Conservation (phyloP, 2,888 invertebrate species). For the Pseudococcus jackbeardsleyi region DNA sequence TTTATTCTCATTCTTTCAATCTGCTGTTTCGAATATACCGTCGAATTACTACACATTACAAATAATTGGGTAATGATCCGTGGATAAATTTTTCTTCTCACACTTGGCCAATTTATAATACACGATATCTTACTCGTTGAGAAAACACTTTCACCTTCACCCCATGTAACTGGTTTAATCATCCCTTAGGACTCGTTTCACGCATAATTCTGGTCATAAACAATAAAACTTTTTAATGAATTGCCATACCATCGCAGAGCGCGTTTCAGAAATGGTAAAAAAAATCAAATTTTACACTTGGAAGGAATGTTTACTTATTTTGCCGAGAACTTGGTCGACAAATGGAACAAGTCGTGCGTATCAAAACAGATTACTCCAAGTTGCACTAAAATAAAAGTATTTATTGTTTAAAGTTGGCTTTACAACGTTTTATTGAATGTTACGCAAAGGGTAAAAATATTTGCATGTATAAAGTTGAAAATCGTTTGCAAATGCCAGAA, state of each 20-base stretch:
- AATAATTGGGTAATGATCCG: too few species aligned
- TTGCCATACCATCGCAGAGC: neutral
- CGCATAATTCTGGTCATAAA: neutral
- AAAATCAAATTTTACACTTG: constrained; percentile 6
- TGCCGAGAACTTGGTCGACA: constrained; percentile 1
- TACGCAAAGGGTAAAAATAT: neutral
- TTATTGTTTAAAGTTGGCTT: constrained; percentile 17
- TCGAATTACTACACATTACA: too few species aligned
- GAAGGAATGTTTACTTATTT: neutral
- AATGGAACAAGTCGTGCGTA: constrained; percentile 19
- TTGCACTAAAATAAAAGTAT: constrained; percentile 15
- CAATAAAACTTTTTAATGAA: neutral
- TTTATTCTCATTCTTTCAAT: too few species aligned
- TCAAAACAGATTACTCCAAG: constrained; percentile 11
- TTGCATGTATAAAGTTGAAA: constrained; percentile 8
- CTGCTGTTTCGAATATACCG: too few species aligned
- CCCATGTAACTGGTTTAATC: neutral
- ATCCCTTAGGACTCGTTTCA: neutral
- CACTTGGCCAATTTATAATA: too few species aligned
- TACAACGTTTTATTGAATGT: neutral
- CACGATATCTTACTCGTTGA: too few species aligned
- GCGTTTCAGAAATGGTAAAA: constrained; percentile 11
- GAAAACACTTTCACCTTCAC: neutral
- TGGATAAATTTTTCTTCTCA: too few species aligned
- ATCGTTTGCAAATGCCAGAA: constrained; percentile 16